Evolutionary conservation across 2,888 invertebrate species (phyloP), one percentile per base, ranked within the genome.

Genomic region (Epicampocera succincta): DNA sequence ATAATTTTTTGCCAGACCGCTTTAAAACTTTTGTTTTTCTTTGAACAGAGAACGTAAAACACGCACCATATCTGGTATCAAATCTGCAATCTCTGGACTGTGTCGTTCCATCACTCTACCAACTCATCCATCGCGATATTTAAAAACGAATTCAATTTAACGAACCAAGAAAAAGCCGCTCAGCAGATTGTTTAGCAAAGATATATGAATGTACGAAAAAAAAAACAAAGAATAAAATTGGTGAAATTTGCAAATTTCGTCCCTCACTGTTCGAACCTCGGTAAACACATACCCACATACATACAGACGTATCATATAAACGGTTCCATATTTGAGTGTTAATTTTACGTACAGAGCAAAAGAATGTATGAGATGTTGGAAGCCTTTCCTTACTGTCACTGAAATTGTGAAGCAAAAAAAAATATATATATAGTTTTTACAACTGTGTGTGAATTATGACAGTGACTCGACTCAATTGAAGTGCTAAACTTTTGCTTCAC

Each of bases 401-500:
- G 29, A 52, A 42, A 8, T 71, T 1, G 42, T 46, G 60, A 44
- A 29, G 19, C 21, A 40, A 63, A 66, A 80, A 69, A 42, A 0
- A n/a, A n/a, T n/a, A n/a, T n/a, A n/a, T n/a, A n/a, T 21, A 50
- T 66, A 46, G 46, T 80, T 60, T 75, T 76, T 71, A 60, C 66
- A 66, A 80, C 60, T 80, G 65, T 75, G 52, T 80, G 80, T 80
- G 75, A 80, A 75, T 75, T 80, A 80, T 80, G 75, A 80, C 80
- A 75, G 66, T 66, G 66, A 71, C 65, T 80, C 71, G 75, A 75
- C 71, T 80, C 80, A 66, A 75, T 80, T 80, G 80, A 76, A 80
- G 75, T 74, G 80, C 69, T 74, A 69, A 68, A 69, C 42, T 73
- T 68, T 66, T 78, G 56, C 40, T 66, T 73, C 15, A 15, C 52